A percentile compares a stretch with the other conserved stretches of the same genome.
Evolutionary conservation across 1,140 invertebrate genomes (phyloP).

Genomic region (Sesamia nonagrioides): DNA sequence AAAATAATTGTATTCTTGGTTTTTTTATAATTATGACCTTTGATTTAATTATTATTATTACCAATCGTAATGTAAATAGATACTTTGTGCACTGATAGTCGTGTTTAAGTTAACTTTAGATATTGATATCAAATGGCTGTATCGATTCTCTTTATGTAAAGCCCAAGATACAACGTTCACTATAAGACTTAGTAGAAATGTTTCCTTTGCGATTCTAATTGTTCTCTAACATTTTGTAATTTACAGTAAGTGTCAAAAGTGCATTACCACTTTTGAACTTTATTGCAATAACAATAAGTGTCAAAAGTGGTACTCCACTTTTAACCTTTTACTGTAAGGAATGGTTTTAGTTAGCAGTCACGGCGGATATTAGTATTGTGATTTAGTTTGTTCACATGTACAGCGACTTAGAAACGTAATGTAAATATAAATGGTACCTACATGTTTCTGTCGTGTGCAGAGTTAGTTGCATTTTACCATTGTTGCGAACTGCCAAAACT

Average conservation of each 20-base stretch:
- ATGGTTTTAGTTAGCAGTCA: slow-evolving; percentile 65
- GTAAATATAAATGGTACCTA: slow-evolving; percentile 82
- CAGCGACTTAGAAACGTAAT: slow-evolving; percentile 64
- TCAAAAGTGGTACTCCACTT: no score
- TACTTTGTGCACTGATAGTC: slow-evolving; percentile 83
- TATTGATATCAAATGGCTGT: slow-evolving; percentile 79
- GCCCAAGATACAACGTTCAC: slow-evolving; percentile 73
- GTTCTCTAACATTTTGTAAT: slow-evolving; percentile 64
- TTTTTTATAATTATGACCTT: slow-evolving; percentile 62
- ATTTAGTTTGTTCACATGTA: slow-evolving; percentile 64
- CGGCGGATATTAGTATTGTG: slow-evolving; percentile 57
- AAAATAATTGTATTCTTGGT: slow-evolving; percentile 64
- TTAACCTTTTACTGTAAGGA: no score
- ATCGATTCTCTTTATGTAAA: slow-evolving; percentile 67
- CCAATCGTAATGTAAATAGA: slow-evolving; percentile 79
- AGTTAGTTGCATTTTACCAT: slow-evolving; percentile 86
- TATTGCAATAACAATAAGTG: no score
- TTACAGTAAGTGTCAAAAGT: no score
- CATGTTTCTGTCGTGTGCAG: slow-evolving; percentile 73
- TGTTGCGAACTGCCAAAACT: slow-evolving; percentile 86
- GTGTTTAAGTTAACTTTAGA: slow-evolving; percentile 78
- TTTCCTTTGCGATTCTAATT: slow-evolving; percentile 63
- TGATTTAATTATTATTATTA: slow-evolving; percentile 69
- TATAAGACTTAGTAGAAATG: slow-evolving; percentile 68
- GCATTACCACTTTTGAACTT: no score